Evolutionary conservation across 2,888 invertebrate genomes (phyloP).

Genomic region (Erpobdella octoculata): DNA sequence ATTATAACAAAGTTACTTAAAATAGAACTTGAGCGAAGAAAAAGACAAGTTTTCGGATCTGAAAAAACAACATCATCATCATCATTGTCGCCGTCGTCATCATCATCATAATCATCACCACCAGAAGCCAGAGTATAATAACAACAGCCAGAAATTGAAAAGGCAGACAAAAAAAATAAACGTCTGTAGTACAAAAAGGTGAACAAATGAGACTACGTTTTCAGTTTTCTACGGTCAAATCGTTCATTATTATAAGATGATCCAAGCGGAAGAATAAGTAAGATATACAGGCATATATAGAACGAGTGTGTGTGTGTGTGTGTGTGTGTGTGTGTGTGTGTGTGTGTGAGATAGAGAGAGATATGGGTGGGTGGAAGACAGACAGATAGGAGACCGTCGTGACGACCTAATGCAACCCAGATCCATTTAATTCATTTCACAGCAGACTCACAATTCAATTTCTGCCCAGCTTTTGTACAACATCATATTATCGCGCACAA

Average conservation of each 20-base stretch:
- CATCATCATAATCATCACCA: not conserved
- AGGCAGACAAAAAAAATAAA: not conserved
- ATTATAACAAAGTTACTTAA: too few relatives aligned
- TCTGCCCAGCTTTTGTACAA: too few relatives aligned
- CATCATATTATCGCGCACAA: too few relatives aligned
- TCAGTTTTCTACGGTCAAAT: not conserved
- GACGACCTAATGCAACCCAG: too few relatives aligned
- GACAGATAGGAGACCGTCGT: too few relatives aligned
- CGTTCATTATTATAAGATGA: not conserved
- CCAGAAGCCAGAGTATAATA: not conserved
- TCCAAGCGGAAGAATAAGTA: not conserved
- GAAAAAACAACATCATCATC: too few relatives aligned
- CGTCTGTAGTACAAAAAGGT: not conserved
- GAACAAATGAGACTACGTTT: not conserved
- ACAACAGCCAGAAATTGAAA: not conserved
- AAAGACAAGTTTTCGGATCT: too few relatives aligned
- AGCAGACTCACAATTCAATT: too few relatives aligned
- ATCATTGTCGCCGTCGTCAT: not conserved
- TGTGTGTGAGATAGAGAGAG: not conserved
- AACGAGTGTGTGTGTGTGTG: not conserved
- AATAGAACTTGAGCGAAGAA: too few relatives aligned
- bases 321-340: not conserved
- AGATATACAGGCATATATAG: not conserved
- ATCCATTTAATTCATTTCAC: too few relatives aligned
- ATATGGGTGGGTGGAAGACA: too few relatives aligned